Conservation (phyloP, 2,113 vertebrate genomes). For the Canis aureus region DNA sequence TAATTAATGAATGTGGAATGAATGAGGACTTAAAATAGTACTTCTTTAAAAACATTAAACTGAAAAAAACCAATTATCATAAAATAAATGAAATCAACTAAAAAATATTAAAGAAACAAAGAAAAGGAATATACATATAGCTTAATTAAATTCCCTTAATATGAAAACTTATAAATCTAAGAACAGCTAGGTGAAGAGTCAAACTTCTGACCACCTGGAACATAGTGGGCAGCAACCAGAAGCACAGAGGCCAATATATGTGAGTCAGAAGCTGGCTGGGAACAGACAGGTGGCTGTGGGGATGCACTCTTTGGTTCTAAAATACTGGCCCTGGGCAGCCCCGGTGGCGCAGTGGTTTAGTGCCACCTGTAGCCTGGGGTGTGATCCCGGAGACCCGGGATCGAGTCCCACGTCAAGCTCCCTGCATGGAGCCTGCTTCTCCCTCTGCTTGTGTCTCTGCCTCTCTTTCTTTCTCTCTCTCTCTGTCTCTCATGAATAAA, state of each 20-base stretch:
- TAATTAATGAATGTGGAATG: not conserved
- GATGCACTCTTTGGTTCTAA: not conserved
- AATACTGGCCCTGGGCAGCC: not conserved
- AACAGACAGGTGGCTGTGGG: too few relatives aligned
- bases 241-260: not conserved
- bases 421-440: too few relatives aligned
- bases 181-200: not conserved
- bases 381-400: too few relatives aligned
- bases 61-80: not conserved
- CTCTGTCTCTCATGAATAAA: too few relatives aligned
- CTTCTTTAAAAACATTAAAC: not conserved
- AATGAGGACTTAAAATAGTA: not conserved
- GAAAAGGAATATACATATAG: not conserved
- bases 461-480: too few relatives aligned
- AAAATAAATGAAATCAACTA: slow-evolving; percentile 8
- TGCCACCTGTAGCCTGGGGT: too few relatives aligned
- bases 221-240: not conserved
- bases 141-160: not conserved
- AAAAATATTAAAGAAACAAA: slow-evolving; percentile 15
- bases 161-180: not conserved
- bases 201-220: not conserved
- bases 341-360: too few relatives aligned
- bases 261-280: not conserved
- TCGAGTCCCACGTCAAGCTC: too few relatives aligned
- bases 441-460: too few relatives aligned